Base-by-base conservation (phyloP, 2,113 vertebrate species). In the Strigops habroptila region DNA sequence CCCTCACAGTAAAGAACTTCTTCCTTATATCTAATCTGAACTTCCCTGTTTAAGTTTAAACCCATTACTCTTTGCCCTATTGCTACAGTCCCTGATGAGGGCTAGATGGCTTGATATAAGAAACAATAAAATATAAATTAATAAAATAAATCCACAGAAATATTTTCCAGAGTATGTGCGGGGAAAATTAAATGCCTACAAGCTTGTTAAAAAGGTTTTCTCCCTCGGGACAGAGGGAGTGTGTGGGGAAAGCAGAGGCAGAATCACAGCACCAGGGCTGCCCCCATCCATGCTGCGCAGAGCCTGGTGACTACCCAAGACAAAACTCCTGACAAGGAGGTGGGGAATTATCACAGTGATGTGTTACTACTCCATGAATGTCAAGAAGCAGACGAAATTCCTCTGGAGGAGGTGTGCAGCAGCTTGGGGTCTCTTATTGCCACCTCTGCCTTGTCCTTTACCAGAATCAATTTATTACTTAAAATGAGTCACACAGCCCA, bases 281-380 rank as follows among this genome's bases (percentile, higher is more conserved):
- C 37, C n/a, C 41, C 12, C 44, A 68, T 7, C 30, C 31, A 59
- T 1, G 3, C 30, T 1, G 4, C 0, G 0, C 31, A 31, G 63
- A 73, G 52, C 31, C 37, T 4, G 3, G 8, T 5, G 37, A 81
- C 31, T n/a, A 1, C 1, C 6, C 8, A 37, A 37, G 59, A 30
- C 31, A 71, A 55, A 78, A 75, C 0, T 4, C 14, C 33, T 44
- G 18, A 23, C 2, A 4, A 71, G 52, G 62, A 76, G 19, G 14
- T 35, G 18, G 39, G n/a, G 39, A 88, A 52, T 19, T 71, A 48
- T 41, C 73, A 22, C 3, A 3, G 57, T 0, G 1, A 67, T 21
- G 8, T 62, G 28, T 59, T 46, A n/a, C 46, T 64, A 46, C 60
- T 53, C 49, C 7, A 6, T 9, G 39, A 64, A 43, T 48, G 69